These are phyloP conservation scores for Garrulus glandarius DNA, from an alignment of 2,797 vertebrate species.

Conservation along the genomic window DNA sequence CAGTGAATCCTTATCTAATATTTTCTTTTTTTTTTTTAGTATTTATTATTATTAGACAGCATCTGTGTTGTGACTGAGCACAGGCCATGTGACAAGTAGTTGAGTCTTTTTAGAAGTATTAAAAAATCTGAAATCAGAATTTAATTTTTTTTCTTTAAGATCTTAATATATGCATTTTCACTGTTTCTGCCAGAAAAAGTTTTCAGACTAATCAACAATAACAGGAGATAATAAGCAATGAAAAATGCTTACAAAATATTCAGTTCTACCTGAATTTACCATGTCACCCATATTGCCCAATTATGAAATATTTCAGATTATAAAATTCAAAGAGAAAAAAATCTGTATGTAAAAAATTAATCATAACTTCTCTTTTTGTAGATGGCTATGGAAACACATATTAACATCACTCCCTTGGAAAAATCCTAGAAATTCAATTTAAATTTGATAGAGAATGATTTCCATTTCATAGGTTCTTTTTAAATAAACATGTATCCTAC, in stretches of 20 bases:
- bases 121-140: neutral
- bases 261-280: neutral
- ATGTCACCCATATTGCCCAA: neutral
- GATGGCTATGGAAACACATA: neutral
- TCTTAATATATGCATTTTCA: neutral
- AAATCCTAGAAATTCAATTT: neutral
- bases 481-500: neutral
- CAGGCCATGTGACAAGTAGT: neutral
- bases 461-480: neutral
- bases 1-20: neutral
- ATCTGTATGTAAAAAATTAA: neutral
- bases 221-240: neutral
- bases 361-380: neutral
- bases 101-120: neutral
- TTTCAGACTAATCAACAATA: neutral
- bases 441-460: neutral
- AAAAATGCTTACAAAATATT: neutral
- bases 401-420: neutral
- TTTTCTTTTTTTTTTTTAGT: fast-evolving
- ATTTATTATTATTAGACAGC: neutral
- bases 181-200: neutral
- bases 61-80: neutral
- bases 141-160: neutral
- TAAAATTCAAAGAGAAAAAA: neutral
- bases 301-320: neutral